Percentiles rank a stretch among this genome's conserved stretches.
These are phyloP conservation scores for Turritopsis rubra DNA, from an alignment of 30 jellyfish, hydroid and myxozoan species.

Conservation along the genomic window DNA sequence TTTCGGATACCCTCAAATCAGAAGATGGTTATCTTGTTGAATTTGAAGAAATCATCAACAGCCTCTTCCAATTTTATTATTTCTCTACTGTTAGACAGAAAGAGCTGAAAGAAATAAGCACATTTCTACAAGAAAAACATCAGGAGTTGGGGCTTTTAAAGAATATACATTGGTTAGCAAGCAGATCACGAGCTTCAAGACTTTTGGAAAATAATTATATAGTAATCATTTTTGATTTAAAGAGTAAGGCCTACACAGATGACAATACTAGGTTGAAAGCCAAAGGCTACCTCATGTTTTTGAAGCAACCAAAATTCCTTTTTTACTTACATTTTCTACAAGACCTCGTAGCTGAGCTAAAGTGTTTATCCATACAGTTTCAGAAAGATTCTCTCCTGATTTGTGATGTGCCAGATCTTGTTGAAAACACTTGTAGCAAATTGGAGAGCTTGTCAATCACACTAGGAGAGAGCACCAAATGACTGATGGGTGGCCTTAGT, in stretches of 20 bases:
- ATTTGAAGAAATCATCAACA: background rate
- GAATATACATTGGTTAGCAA: background rate
- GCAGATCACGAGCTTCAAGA: background rate
- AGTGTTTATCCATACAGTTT: background rate
- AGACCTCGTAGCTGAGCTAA: background rate
- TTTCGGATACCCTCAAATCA: background rate
- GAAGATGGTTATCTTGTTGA: background rate
- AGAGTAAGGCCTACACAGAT: background rate
- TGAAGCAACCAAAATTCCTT: background rate
- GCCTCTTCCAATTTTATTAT: background rate
- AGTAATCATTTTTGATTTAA: background rate
- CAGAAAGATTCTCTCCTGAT: background rate
- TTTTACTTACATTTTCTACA: background rate
- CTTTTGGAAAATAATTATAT: background rate
- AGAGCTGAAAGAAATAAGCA: background rate
- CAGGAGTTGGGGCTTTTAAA: background rate
- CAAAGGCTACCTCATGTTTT: background rate
- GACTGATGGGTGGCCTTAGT: background rate
- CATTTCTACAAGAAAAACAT: background rate
- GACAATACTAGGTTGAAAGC: background rate
- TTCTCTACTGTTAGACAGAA: background rate
- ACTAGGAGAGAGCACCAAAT: background rate
- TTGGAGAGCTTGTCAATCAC: background rate
- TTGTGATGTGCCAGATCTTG: background rate
- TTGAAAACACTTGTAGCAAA: background rate